phyloP scores from a whole-genome alignment of 2,888 invertebrate species.

The Eueremaeus valkanovi region DNA sequence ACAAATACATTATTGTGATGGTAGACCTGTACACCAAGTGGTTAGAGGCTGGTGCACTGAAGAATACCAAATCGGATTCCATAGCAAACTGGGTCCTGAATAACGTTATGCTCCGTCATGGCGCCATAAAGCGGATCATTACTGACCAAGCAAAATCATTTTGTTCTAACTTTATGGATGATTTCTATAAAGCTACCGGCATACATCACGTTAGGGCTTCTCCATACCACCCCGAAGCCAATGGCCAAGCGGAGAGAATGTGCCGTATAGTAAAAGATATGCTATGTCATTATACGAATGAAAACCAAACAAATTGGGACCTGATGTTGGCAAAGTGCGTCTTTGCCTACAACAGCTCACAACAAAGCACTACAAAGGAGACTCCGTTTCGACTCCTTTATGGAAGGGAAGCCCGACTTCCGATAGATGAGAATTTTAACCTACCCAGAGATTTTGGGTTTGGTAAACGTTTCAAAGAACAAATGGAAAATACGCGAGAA shows the following conservation, averaged over 20 bases:
- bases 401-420: background rate
- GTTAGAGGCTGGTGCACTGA: background rate
- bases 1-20: background rate
- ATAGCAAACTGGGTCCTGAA: background rate
- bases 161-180: background rate
- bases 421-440: too few species aligned
- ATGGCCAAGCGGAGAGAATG: slow-evolving; percentile 46
- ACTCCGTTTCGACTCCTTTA: slow-evolving; percentile 10
- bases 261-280: slow-evolving; percentile 45
- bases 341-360: slow-evolving; percentile 45
- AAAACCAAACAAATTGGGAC: slow-evolving; percentile 44
- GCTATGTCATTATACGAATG: slow-evolving; percentile 43
- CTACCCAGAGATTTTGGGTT: too few species aligned
- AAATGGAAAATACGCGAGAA: too few species aligned
- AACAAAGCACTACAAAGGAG: background rate
- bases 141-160: background rate
- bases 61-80: background rate
- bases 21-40: background rate
- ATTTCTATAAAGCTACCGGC: background rate
- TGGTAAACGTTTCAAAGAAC: too few species aligned
- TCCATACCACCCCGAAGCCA: slow-evolving; percentile 43
- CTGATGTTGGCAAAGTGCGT: slow-evolving; percentile 37
- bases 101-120: background rate
- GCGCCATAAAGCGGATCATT: background rate
- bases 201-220: slow-evolving; percentile 42